These are phyloP conservation scores for Iguana delicatissima DNA, from an alignment of 2,797 vertebrate species.

Conservation along the genomic window DNA sequence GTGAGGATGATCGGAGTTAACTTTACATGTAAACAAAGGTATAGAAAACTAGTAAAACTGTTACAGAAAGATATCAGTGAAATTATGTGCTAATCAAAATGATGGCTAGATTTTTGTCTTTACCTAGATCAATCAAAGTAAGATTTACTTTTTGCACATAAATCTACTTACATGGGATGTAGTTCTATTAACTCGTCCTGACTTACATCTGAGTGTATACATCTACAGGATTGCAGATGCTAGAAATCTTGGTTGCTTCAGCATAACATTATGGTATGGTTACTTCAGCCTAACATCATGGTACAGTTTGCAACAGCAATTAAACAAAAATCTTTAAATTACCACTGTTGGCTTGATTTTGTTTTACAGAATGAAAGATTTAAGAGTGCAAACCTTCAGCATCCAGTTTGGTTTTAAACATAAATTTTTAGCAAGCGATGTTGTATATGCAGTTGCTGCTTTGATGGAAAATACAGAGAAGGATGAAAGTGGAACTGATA, in stretches of 20 bases:
- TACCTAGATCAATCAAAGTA: background rate
- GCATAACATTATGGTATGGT: too few relatives aligned
- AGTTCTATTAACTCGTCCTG: background rate
- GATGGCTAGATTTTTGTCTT: background rate
- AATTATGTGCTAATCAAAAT: background rate
- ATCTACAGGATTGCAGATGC: background rate
- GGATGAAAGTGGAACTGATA: constrained; percentile 84
- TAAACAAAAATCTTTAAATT: background rate
- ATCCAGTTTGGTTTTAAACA: constrained; percentile 98
- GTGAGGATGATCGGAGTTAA: too few relatives aligned
- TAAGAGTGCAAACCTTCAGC: constrained; percentile 95
- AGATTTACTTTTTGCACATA: background rate
- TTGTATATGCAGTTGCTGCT: constrained; percentile 90
- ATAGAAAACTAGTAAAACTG: too few relatives aligned
- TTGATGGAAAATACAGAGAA: constrained; percentile 92
- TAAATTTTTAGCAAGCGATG: constrained; percentile 93
- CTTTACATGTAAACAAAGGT: too few relatives aligned
- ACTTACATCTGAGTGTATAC: background rate
- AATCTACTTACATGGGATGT: background rate
- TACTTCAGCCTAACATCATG: background rate
- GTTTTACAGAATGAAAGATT: constrained; percentile 91
- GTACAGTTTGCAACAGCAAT: too few relatives aligned
- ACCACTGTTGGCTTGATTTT: background rate
- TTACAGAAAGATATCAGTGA: too few relatives aligned
- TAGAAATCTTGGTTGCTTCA: background rate